Percentiles rank a stretch among this genome's conserved stretches.
Conservation (phyloP, 2,888 invertebrate genomes). For the Melieria crassipennis region DNA sequence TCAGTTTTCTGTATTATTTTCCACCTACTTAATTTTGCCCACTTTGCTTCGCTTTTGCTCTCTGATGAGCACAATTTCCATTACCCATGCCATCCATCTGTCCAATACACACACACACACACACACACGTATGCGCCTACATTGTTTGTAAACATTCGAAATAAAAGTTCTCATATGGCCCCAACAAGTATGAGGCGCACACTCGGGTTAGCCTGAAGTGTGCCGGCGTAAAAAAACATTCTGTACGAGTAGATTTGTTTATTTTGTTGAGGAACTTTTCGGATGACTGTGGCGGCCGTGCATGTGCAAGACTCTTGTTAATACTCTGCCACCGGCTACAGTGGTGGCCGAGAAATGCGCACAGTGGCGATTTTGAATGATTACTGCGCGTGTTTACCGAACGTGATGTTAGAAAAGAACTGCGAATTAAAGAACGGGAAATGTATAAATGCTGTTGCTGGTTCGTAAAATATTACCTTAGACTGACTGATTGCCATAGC, state of each 20-base stretch:
- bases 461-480: no score
- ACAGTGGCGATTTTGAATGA: not conserved
- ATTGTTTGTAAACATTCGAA: slow-evolving; percentile 31
- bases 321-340: not conserved
- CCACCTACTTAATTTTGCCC: no score
- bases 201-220: no score
- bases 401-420: no score
- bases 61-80: no score
- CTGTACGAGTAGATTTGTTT: not conserved
- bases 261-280: not conserved
- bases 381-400: not conserved
- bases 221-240: not conserved
- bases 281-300: not conserved
- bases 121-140: not conserved
- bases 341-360: slow-evolving; percentile 1
- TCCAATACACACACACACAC: not conserved
- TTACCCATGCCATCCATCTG: not conserved
- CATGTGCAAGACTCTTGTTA: not conserved
- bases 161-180: not conserved
- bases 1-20: no score
- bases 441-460: no score
- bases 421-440: no score
- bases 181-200: no score
- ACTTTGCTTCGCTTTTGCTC: no score
- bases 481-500: no score